Base-by-base conservation (phyloP, 1,140 invertebrate species). In the Trachymyrmex cornetzi region DNA sequence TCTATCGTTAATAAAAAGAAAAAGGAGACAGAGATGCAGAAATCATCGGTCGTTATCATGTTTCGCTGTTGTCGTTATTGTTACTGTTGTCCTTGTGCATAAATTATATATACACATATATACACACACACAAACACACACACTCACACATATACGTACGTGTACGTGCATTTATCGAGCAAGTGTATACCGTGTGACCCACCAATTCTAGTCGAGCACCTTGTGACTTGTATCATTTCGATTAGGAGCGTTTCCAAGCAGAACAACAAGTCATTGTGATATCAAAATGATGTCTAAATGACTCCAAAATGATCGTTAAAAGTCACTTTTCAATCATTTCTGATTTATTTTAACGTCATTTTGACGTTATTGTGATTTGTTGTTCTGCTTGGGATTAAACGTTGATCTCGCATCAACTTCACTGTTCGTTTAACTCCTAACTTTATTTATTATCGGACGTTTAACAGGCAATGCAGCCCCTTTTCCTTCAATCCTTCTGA, bases 31-130 rank as follows among this genome's bases (percentile, higher is more conserved):
- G 55, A 88, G 86, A 87, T 89, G 77, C 75, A 79, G 63, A 81
- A 79, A 81, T 91, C 87, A 90, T 87, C 38, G 38, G 38, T 12
- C 86, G 87, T 89, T 91, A 91, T 88, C 88, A 87, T 82, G 84
- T 82, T 82, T 93, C 89, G 90, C 87, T 92, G 92, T 93, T 93
- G 90, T 93, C 91, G 92, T 93, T 93, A 93, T 93, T 93, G 93
- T 94, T 94, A 93, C 91, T 92, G 92, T 94, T 93, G 88, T 91
- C 89, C 87, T 89, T 69, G 90, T 87, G 80, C 24, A 75, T 84
- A 80, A 90, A 90, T 87, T 80, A 90, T 74, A 85, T 27, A 85
- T 63, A 34, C 7, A 66, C 12, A 38, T 38, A 64, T 1, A 59
- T 0, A 59, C 11, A 24, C 11, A 12, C 1, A 59, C 4, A 64